phyloP scores from a whole-genome alignment of 2,888 invertebrate genomes.

The Ditula angustiorana region DNA sequence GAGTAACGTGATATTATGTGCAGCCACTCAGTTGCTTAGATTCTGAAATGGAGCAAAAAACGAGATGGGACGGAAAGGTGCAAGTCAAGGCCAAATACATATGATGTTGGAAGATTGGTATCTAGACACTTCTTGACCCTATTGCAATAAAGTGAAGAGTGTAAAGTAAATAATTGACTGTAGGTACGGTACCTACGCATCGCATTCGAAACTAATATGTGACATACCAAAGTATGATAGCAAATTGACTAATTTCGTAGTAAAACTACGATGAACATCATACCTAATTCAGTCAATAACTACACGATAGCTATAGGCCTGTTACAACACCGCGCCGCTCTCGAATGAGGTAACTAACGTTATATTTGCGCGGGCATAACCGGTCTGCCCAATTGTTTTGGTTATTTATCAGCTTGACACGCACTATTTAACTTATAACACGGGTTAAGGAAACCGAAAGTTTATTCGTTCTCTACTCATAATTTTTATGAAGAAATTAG shows the following conservation, averaged over 20 bases:
- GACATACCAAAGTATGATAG: not conserved
- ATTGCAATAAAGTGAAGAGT: too few species aligned
- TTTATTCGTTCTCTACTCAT: conserved; percentile 20
- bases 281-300: conserved; percentile 20
- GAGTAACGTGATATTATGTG: too few species aligned
- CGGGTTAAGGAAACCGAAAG: conserved; percentile 27
- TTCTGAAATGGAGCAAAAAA: too few species aligned
- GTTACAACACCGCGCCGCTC: conserved; percentile 13
- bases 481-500: not conserved
- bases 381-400: conserved; percentile 37
- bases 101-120: too few species aligned
- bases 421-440: conserved; percentile 51
- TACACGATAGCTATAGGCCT: conserved; percentile 4
- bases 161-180: too few species aligned
- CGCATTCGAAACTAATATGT: too few species aligned
- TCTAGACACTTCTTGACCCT: too few species aligned
- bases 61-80: too few species aligned
- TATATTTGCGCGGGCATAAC: conserved; percentile 41
- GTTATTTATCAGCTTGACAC: conserved; percentile 45
- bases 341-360: conserved; percentile 31
- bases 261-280: not conserved
- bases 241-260: not conserved
- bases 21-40: too few species aligned
- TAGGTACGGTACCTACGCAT: conserved; percentile 6
- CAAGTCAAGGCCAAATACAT: too few species aligned